phyloP scores from a whole-genome alignment of 2,888 invertebrate genomes.

The Orchestes rusci region DNA sequence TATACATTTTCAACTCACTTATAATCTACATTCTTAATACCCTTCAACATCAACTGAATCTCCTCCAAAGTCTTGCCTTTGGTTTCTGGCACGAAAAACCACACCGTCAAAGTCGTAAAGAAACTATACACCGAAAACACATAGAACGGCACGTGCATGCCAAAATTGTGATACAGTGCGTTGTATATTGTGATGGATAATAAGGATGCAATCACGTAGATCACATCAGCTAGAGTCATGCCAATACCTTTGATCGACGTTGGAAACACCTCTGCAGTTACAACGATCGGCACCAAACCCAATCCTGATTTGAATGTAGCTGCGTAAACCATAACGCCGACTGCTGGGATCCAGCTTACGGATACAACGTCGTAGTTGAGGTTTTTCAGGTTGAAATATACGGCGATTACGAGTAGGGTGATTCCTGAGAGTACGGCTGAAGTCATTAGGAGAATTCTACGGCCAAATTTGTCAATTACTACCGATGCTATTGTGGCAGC shows the following conservation, averaged over 20 bases:
- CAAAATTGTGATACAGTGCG: slow-evolving; percentile 30
- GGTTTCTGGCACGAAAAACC: slow-evolving; percentile 32
- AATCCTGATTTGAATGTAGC: slow-evolving; percentile 38
- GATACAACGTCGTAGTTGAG: slow-evolving; percentile 29
- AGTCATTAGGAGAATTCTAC: slow-evolving; percentile 36
- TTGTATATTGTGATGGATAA: slow-evolving; percentile 38
- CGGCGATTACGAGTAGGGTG: slow-evolving; percentile 35
- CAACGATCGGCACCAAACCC: slow-evolving; percentile 39
- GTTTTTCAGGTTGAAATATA: slow-evolving; percentile 38
- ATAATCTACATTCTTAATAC: too few relatives aligned
- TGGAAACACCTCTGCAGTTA: slow-evolving; percentile 42
- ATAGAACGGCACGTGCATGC: slow-evolving; percentile 39
- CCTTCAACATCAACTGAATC: too few relatives aligned
- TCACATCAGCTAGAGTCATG: slow-evolving; percentile 39
- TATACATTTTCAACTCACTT: too few relatives aligned
- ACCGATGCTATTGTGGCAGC: slow-evolving; percentile 34
- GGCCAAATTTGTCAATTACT: slow-evolving; percentile 38
- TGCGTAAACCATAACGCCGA: slow-evolving; percentile 37
- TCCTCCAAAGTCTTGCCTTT: too few relatives aligned
- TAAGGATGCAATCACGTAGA: slow-evolving; percentile 37
- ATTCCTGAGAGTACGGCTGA: slow-evolving; percentile 38
- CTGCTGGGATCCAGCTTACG: slow-evolving; percentile 40
- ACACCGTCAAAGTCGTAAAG: slow-evolving; percentile 32
- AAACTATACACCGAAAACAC: slow-evolving; percentile 37
- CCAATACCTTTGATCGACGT: slow-evolving; percentile 41